Evolutionary conservation across 2,797 vertebrate genomes (phyloP).

Genomic region (Sebastes iracundus): DNA sequence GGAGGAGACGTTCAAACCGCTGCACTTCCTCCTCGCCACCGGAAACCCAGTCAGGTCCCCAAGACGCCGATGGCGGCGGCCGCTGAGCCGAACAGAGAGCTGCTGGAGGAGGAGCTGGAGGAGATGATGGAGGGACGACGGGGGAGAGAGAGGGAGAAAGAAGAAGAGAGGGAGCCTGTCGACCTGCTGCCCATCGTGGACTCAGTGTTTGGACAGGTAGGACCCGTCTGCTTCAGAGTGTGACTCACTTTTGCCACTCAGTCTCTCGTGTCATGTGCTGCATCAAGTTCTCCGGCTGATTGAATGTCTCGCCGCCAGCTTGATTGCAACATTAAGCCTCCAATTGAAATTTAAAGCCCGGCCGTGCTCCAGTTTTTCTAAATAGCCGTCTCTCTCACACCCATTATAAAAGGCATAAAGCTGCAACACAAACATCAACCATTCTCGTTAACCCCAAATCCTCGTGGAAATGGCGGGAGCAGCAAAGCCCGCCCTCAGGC

Average conservation of each 20-base stretch:
- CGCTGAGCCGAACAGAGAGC: slow-evolving; percentile 25
- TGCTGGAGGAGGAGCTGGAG: slow-evolving; percentile 58
- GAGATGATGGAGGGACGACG: slow-evolving; percentile 68
- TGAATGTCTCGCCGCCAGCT: slow-evolving; percentile 44
- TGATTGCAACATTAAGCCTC: slow-evolving; percentile 58
- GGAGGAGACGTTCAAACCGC: slow-evolving; percentile 38
- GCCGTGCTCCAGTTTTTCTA: slow-evolving; percentile 2
- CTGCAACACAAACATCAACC: neutral
- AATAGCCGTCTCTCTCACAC: slow-evolving; percentile 1
- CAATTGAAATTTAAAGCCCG: slow-evolving; percentile 49
- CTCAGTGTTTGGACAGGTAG: slow-evolving; percentile 84
- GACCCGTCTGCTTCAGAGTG: slow-evolving; percentile 6
- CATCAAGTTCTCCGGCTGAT: slow-evolving; percentile 56
- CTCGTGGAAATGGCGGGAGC: neutral
- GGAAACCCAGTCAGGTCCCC: slow-evolving; percentile 22
- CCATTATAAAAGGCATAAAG: neutral
- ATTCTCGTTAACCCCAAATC: slow-evolving; percentile 18
- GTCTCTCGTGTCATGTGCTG: neutral
- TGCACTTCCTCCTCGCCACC: slow-evolving; percentile 7
- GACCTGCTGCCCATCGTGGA: slow-evolving; percentile 80
- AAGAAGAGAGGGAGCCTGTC: slow-evolving; percentile 42
- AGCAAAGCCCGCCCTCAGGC: neutral
- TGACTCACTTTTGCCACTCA: neutral
- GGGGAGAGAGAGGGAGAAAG: slow-evolving; percentile 42
- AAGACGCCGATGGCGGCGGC: neutral